Evolutionary conservation across 2,888 invertebrate species (phyloP).

Genomic region (Shargacucullia verbasci): DNA sequence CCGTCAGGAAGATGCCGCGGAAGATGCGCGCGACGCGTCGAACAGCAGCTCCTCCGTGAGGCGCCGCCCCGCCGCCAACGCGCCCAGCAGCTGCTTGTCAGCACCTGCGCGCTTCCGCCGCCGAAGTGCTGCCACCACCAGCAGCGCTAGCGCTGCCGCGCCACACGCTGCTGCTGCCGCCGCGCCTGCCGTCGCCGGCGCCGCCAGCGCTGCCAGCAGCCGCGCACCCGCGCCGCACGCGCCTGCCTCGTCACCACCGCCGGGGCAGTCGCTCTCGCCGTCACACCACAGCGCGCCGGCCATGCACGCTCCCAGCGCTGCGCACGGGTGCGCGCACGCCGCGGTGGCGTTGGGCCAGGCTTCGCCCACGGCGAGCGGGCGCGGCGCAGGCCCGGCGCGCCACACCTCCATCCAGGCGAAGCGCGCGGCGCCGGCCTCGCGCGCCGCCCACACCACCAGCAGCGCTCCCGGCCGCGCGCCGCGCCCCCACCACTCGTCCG

Average conservation of each 20-base stretch:
- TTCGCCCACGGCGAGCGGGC: slow-evolving; percentile 79
- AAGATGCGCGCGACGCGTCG: slow-evolving; percentile 88
- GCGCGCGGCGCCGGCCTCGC: slow-evolving; percentile 94
- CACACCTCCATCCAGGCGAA: slow-evolving; percentile 91
- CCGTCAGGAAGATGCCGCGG: slow-evolving; percentile 94
- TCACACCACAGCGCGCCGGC: slow-evolving; percentile 93
- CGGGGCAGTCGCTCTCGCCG: slow-evolving; percentile 85
- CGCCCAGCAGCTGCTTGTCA: slow-evolving; percentile 90
- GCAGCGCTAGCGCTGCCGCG: slow-evolving; percentile 84
- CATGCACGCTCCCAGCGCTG: slow-evolving; percentile 94
- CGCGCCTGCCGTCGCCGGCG: slow-evolving; percentile 91
- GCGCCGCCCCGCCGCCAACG: slow-evolving; percentile 89
- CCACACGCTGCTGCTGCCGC: slow-evolving; percentile 72
- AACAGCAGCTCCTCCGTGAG: slow-evolving; percentile 92
- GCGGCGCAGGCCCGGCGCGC: slow-evolving; percentile 58
- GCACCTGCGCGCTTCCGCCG: slow-evolving; percentile 85
- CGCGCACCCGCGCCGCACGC: slow-evolving; percentile 88
- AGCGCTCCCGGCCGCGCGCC: slow-evolving; percentile 91
- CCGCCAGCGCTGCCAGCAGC: slow-evolving; percentile 89
- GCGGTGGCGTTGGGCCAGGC: slow-evolving; percentile 74
- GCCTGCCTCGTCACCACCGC: slow-evolving; percentile 88
- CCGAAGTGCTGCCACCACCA: slow-evolving; percentile 87
- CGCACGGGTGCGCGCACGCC: slow-evolving; percentile 86
- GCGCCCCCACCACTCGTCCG: slow-evolving; percentile 92
- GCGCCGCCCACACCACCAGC: slow-evolving; percentile 95